Evolutionary conservation across 2,797 vertebrate species (phyloP).

Genomic region (Fundulus diaphanus): DNA sequence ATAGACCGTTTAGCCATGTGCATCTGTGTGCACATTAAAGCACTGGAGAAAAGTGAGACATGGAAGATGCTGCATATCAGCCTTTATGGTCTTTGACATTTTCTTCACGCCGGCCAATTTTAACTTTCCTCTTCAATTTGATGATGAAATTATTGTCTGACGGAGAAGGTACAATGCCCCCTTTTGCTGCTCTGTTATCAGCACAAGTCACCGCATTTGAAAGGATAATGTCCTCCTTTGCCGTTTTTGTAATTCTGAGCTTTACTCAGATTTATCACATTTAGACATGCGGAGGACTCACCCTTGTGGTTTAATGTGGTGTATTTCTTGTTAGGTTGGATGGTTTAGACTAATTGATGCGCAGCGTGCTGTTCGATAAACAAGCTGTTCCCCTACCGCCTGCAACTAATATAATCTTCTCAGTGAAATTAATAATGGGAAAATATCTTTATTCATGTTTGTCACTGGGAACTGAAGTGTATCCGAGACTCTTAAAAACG

Average conservation of each 20-base stretch:
- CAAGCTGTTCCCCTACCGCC: constrained; percentile 55
- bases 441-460: constrained; percentile 48
- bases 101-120: constrained; percentile 20
- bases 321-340: constrained; percentile 50
- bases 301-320: constrained; percentile 42
- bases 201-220: constrained; percentile 20
- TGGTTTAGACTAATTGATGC: constrained; percentile 72
- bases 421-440: constrained; percentile 56
- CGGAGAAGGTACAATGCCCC: constrained; percentile 26
- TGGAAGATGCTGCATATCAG: constrained; percentile 30
- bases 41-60: not conserved
- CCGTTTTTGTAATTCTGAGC: constrained; percentile 43
- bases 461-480: constrained; percentile 32
- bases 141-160: constrained; percentile 34
- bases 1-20: not conserved
- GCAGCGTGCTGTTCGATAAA: constrained; percentile 68
- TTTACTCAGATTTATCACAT: constrained; percentile 44
- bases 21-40: not conserved
- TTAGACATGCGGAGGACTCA: constrained; percentile 27
- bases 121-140: constrained; percentile 38
- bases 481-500: not conserved
- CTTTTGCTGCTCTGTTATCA: constrained; percentile 30
- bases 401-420: constrained; percentile 62
- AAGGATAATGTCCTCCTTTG: constrained; percentile 31
- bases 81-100: constrained; percentile 51